Conservation (phyloP, 1,140 invertebrate genomes). For the Alviniconcha marisindica region DNA sequence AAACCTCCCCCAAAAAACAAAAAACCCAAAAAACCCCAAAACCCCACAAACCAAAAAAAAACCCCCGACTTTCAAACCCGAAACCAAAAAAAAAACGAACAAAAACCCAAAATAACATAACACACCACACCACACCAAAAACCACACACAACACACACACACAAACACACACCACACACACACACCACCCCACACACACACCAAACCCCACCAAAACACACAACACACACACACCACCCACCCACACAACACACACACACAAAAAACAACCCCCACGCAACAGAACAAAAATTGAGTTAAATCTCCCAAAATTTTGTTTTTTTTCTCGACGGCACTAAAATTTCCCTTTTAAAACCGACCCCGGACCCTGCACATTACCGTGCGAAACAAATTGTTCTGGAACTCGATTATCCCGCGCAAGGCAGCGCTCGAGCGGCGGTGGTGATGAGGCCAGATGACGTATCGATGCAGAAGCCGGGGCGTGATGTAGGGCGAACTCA, state of each 20-base stretch:
- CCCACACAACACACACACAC: background rate
- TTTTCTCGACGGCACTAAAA: background rate
- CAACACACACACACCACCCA: background rate
- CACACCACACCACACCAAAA: background rate
- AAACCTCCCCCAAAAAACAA: no score
- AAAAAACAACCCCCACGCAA: no score
- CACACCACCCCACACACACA: background rate
- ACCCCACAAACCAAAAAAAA: no score
- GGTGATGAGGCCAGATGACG: conserved; percentile 43
- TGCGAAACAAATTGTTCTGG: conserved; percentile 40
- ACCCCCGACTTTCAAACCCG: no score
- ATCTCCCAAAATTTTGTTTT: background rate
- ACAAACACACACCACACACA: background rate
- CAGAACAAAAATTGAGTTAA: background rate
- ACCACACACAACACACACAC: conserved; percentile 5
- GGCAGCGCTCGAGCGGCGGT: conserved; percentile 36
- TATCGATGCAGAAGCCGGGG: conserved; percentile 26
- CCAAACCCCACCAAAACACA: no score
- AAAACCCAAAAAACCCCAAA: no score
- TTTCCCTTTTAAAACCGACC: background rate
- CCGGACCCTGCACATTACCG: conserved; percentile 22
- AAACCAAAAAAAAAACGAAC: background rate
- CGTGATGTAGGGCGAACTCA: background rate
- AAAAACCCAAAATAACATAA: background rate
- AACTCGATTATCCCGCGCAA: conserved; percentile 38